A percentile compares a stretch with the other conserved stretches of the same genome.
Conservation (phyloP, 2,797 vertebrate genomes). For the Sebastes wilsoni region DNA sequence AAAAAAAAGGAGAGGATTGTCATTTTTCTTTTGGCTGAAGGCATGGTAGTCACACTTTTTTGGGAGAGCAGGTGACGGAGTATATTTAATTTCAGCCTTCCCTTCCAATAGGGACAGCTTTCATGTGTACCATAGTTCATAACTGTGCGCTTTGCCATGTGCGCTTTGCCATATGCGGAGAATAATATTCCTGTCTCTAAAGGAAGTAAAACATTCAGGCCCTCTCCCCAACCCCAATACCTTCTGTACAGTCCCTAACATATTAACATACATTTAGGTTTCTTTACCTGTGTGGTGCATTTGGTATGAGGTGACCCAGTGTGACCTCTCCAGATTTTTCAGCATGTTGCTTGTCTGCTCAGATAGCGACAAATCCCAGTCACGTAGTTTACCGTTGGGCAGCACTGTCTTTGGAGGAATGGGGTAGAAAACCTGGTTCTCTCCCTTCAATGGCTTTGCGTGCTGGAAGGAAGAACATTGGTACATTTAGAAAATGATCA, state of each 20-base stretch:
- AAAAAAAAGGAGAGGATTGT: neutral
- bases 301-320: constrained; percentile 82
- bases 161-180: neutral
- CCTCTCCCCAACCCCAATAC: too few species aligned
- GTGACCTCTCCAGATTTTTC: constrained; percentile 77
- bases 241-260: neutral
- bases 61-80: neutral
- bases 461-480: constrained; percentile 60
- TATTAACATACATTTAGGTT: neutral
- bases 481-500: neutral
- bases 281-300: constrained; percentile 81
- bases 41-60: neutral
- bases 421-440: constrained; percentile 75
- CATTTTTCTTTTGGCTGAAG: neutral
- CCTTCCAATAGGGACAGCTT: neutral
- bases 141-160: neutral
- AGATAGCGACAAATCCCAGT: constrained; percentile 67
- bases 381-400: constrained; percentile 70
- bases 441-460: constrained; percentile 69
- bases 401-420: constrained; percentile 73
- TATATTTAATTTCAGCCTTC: neutral
- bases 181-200: neutral
- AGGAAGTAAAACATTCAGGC: neutral
- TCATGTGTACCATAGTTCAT: neutral
- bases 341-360: constrained; percentile 80